These are phyloP conservation scores for Actenoides hombroni DNA, from an alignment of 2,113 vertebrate species.

Conservation along the genomic window DNA sequence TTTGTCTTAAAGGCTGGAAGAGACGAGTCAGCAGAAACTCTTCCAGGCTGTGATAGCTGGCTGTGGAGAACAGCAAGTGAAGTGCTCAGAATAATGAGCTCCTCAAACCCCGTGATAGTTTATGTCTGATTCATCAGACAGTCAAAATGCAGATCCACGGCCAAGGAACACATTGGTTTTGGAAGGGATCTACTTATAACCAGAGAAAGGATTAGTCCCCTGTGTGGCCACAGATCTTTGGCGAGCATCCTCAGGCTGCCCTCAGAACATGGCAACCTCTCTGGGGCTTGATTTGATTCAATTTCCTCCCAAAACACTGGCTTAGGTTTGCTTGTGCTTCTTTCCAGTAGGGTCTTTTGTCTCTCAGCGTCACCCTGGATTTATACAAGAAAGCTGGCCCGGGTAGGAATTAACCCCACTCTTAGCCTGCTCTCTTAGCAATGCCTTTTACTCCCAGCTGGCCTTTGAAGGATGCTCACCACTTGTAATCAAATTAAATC, in stretches of 20 bases:
- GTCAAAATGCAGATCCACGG: background rate
- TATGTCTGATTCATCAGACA: constrained; percentile 15
- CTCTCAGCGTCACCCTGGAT: background rate
- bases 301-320: background rate
- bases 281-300: background rate
- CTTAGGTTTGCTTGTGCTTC: background rate
- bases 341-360: background rate
- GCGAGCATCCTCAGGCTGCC: background rate
- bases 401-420: background rate
- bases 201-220: constrained; percentile 29
- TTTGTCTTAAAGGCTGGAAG: constrained; percentile 47
- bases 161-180: constrained; percentile 45
- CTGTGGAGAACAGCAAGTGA: constrained; percentile 38
- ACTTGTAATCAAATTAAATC: background rate
- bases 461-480: background rate
- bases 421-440: background rate
- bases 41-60: background rate
- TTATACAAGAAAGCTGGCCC: background rate
- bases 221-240: background rate
- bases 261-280: background rate
- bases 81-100: constrained; percentile 60
- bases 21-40: constrained; percentile 60
- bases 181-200: background rate
- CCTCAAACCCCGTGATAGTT: background rate
- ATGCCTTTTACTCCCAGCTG: background rate